Base-by-base conservation (phyloP, 2,113 vertebrate species). In the Ammodytes marinus region DNA sequence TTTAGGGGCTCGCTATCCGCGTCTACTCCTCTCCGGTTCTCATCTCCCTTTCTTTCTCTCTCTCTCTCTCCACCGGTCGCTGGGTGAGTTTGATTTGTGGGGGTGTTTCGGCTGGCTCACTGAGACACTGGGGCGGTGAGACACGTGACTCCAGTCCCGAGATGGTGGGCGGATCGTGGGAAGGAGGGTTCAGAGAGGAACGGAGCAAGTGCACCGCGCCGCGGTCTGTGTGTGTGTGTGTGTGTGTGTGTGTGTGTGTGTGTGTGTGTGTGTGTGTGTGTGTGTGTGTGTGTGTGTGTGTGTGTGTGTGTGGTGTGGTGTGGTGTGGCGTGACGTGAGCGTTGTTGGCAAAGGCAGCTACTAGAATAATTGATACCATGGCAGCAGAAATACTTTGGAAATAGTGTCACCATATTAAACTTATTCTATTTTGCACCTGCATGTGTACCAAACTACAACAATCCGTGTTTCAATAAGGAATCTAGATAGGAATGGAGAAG, bases 61-160 rank as follows among this genome's bases (percentile, higher is more conserved):
- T 50, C 52, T 69, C 85, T 52, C 76, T 69, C 69, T 86, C 67
- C 70, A 17, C 83, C 73, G 67, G 74, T 65, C 82, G 74, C 81
- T 90, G 87, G 85, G 76, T 88, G 86, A 90, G 91, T 93, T 90
- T 91, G 91, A 93, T 92, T 89, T 91, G 92, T 84, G 80, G 78
- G 59, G 68, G 71, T 84, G 91, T 83, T 27, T 27, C 27, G 27
- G 27, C 27, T 58, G 84, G 82, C 89, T 83, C 55, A 72, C 78
- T 80, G 65, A 91, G 69, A 84, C 86, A 79, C 91, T 91, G 75
- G 27, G 89, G 90, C 87, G 81, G 87, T 54, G 79, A 74, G 69
- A 69, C 95, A 95, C 94, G 95, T 95, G 95, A 94, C 83, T 90
- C 69, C 66, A 77, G 72, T 83, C 81, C 85, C 79, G 88, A 85